A percentile compares a stretch with the other conserved stretches of the same genome.
Evolutionary conservation across 2,797 vertebrate species (phyloP).

Genomic region (Neosilurus hyrtlii): DNA sequence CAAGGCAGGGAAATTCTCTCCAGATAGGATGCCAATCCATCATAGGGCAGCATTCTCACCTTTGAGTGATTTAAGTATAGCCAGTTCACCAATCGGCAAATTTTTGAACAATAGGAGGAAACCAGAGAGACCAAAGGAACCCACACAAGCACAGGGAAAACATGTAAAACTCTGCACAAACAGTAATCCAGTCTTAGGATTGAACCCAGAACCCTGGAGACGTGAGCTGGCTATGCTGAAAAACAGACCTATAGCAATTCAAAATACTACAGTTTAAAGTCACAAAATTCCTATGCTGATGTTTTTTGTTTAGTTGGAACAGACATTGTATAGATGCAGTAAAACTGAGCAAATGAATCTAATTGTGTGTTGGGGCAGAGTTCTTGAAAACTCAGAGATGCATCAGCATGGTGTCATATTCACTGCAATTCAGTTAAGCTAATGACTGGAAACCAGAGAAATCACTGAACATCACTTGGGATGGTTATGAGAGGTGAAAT

Average conservation of each 20-base stretch:
- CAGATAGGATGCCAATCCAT: not conserved
- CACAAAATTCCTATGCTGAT: too few species aligned
- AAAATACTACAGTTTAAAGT: not conserved
- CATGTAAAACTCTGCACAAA: not conserved
- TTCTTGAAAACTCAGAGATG: not conserved
- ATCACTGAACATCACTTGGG: constrained; percentile 9
- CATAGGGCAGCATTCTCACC: not conserved
- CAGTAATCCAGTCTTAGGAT: not conserved
- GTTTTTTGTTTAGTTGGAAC: not conserved
- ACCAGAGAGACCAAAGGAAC: not conserved
- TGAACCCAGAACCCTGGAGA: not conserved
- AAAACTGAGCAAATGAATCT: not conserved
- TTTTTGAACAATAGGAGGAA: not conserved
- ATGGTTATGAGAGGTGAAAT: constrained; percentile 18
- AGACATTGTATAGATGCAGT: not conserved
- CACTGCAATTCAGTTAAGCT: constrained; percentile 24
- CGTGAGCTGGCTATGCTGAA: not conserved
- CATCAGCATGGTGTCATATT: constrained; percentile 20
- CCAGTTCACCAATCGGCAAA: too few species aligned
- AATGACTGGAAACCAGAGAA: constrained; percentile 37
- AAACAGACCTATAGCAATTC: not conserved
- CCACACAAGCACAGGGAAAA: not conserved
- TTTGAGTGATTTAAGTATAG: not conserved
- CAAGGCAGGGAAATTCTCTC: not conserved
- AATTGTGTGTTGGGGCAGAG: not conserved